Evolutionary conservation across 2,888 invertebrate species (phyloP), one percentile per base, ranked within the genome.

Genomic region (Lymantria dispar): DNA sequence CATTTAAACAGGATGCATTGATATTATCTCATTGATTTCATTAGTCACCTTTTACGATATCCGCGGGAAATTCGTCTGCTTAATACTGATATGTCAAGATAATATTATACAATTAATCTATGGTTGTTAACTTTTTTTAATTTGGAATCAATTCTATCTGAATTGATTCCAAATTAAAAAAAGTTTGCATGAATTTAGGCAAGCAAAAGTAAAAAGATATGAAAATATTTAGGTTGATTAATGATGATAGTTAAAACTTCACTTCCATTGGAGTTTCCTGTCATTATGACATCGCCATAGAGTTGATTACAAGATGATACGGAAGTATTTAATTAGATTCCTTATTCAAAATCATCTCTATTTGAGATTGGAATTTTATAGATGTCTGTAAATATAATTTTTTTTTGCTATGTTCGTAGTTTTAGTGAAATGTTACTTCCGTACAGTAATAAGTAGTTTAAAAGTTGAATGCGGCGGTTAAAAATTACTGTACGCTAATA

Each of bases 221-320:
- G 33, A 10, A 10, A 10, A 10, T 38, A 38, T 11, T n/a, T 38
- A 37, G 7, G 9, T 37, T 41, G 37, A 47, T 15, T 40, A 31
- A 43, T 52, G 49, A 43, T 11, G 46, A 53, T 43, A 22, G 59
- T 54, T 53, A 59, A 42, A 59, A 79, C 81, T 80, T 78, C 72
- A 73, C 71, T 69, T 74, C 67, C 67, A 68, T 38, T 62, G 61
- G 64, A 49, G 72, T 74, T 84, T 83, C 84, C 84, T 82, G 83
- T 76, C 73, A 79, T 83, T 82, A 83, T 70, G 59, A 67, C 61
- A 62, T 65, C 64, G 67, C 36, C 9, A 33, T 8, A 45, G 47
- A 50, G 13, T 14, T 40, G 39, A 52, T 54, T 48, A 52, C 51
- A 48, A 39, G 38, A 59, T 50, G 61, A 60, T 58, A 38, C 58